phyloP scores from a whole-genome alignment of 2,797 vertebrate species.

The Alectoris magna region DNA sequence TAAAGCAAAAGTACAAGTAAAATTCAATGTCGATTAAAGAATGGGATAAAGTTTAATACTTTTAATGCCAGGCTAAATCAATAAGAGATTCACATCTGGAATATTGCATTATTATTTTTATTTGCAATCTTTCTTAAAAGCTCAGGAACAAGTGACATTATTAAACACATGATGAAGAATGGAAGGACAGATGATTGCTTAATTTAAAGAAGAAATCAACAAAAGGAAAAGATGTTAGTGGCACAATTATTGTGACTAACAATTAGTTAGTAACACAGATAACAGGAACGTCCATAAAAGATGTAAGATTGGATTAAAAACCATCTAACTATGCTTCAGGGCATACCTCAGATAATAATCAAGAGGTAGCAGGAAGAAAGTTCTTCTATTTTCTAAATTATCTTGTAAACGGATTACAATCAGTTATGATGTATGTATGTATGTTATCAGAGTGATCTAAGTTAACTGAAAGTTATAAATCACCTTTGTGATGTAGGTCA shows the following conservation, averaged over 20 bases:
- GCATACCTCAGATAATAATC: not conserved
- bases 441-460: not conserved
- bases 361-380: not conserved
- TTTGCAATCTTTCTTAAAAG: not conserved
- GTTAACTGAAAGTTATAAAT: not conserved
- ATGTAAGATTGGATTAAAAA: not conserved
- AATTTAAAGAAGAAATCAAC: not conserved
- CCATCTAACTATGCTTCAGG: not conserved
- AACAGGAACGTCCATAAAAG: not conserved
- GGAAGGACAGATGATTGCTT: not conserved
- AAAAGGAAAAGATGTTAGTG: not conserved
- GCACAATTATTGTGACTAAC: not conserved
- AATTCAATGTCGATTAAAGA: not conserved
- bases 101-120: not conserved
- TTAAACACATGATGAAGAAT: not conserved
- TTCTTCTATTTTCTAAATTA: not conserved
- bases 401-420: not conserved
- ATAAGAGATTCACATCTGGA: not conserved
- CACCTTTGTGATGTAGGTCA: not conserved
- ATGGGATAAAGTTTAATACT: not conserved
- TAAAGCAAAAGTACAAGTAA: not conserved
- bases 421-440: not conserved
- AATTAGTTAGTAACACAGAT: not conserved
- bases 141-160: not conserved
- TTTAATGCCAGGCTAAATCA: constrained; percentile 11